These are phyloP conservation scores for Anas platyrhynchos DNA, from an alignment of 2,113 vertebrate genomes.

Conservation along the genomic window DNA sequence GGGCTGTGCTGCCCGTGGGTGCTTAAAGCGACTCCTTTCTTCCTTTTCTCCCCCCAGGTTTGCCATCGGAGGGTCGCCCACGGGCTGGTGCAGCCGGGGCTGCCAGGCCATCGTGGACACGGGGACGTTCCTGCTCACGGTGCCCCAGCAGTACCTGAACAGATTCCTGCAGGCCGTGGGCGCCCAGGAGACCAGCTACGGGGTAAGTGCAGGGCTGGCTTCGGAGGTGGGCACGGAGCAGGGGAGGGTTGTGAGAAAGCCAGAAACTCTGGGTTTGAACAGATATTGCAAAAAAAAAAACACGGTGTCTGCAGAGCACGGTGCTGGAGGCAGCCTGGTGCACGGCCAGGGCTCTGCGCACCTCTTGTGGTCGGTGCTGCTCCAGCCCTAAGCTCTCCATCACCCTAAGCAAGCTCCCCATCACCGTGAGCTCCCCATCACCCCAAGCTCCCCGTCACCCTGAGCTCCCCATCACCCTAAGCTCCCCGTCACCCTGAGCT, in stretches of 20 bases:
- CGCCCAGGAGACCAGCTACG: conserved; percentile 51
- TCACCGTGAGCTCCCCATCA: too few species aligned
- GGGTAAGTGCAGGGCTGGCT: conserved; percentile 29
- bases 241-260: rapidly evolving
- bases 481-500: not conserved
- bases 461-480: too few species aligned
- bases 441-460: too few species aligned
- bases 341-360: not conserved
- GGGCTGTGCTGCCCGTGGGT: not conserved
- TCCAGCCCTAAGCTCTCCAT: not conserved
- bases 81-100: conserved; percentile 46
- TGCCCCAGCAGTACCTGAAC: conserved; percentile 55
- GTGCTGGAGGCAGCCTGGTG: not conserved
- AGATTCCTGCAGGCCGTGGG: conserved; percentile 49
- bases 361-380: not conserved
- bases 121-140: conserved; percentile 52
- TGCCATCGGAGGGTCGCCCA: conserved; percentile 24
- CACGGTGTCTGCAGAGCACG: rapidly evolving
- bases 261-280: not conserved
- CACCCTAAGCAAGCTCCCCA: too few species aligned
- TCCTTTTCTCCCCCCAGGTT: conserved; percentile 49
- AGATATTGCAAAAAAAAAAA: not conserved
- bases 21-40: not conserved
- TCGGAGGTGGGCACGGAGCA: rapidly evolving
- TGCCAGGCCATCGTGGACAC: conserved; percentile 78